These are phyloP conservation scores for Seriola aureovittata DNA, from an alignment of 2,113 vertebrate genomes.

Conservation along the genomic window DNA sequence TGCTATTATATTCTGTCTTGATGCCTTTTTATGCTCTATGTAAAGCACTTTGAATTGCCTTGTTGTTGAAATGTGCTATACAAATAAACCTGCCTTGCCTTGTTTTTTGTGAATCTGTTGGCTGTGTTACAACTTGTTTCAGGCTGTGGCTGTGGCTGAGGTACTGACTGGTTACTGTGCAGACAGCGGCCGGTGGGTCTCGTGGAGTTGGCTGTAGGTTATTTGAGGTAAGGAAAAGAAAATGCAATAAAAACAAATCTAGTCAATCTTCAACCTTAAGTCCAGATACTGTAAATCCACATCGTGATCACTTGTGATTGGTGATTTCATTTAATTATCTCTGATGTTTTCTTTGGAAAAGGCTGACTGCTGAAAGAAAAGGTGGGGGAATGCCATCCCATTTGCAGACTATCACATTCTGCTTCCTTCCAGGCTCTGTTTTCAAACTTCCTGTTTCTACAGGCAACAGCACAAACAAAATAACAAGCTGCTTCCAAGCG, in stretches of 20 bases:
- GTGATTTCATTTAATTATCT: not conserved
- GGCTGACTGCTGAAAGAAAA: not conserved
- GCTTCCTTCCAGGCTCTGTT: slow-evolving; percentile 47
- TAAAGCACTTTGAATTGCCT: too few species aligned
- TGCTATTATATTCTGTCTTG: too few species aligned
- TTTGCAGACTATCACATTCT: slow-evolving; percentile 9
- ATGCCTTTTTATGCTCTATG: too few species aligned
- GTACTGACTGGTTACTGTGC: not conserved
- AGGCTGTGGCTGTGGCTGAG: not conserved
- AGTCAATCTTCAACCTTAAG: not conserved
- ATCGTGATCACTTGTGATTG: not conserved
- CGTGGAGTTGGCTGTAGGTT: not conserved
- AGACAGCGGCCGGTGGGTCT: not conserved
- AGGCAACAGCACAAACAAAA: slow-evolving; percentile 54
- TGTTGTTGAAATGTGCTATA: too few species aligned
- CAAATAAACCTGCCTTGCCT: too few species aligned
- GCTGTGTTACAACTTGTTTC: not conserved
- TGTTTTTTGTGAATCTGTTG: not conserved
- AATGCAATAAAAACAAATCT: not conserved
- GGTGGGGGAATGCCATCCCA: slow-evolving; percentile 18
- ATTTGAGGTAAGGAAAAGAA: not conserved
- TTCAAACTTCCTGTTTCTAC: slow-evolving; percentile 55
- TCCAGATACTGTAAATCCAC: not conserved
- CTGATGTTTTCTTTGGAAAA: slow-evolving; percentile 21
- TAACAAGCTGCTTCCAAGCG: slow-evolving; percentile 25